Conservation (phyloP, 2,888 invertebrate species). For the Unio pictorum region DNA sequence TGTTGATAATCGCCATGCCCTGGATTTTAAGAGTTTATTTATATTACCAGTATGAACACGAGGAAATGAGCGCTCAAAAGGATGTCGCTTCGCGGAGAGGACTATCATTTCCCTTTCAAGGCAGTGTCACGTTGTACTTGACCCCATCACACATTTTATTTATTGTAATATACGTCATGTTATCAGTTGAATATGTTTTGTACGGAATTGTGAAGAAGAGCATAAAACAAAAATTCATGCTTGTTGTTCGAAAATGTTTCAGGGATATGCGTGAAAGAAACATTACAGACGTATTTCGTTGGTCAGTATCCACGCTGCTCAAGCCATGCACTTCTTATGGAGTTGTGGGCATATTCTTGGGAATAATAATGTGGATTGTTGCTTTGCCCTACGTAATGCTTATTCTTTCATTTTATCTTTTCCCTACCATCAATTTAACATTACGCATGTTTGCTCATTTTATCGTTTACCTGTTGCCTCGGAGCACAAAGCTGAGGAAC, state of each 20-base stretch:
- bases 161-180: constrained; percentile 55
- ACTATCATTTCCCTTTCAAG: constrained; percentile 41
- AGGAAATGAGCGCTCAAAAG: constrained; percentile 40
- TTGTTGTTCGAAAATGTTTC: constrained; percentile 47
- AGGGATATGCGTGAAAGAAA: constrained; percentile 52
- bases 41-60: constrained; percentile 53
- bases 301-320: constrained; percentile 49
- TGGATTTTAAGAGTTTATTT: constrained; percentile 53
- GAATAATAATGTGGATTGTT: constrained; percentile 50
- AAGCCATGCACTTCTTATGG: constrained; percentile 61
- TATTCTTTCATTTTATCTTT: constrained; percentile 54
- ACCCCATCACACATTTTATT: constrained; percentile 62
- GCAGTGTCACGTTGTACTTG: constrained; percentile 55
- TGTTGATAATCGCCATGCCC: constrained; percentile 48
- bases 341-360: constrained; percentile 54
- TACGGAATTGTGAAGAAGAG: constrained; percentile 42
- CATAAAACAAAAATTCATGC: constrained; percentile 42
- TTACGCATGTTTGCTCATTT: constrained; percentile 53
- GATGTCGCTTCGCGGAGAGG: constrained; percentile 22
- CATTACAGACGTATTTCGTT: constrained; percentile 29
- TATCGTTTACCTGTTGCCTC: constrained; percentile 44
- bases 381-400: constrained; percentile 47
- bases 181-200: constrained; percentile 46
- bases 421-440: constrained; percentile 62
- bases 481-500: constrained; percentile 5